Evolutionary conservation across 1,140 invertebrate species (phyloP).

Genomic region (Pseudachorutes palmiensis): DNA sequence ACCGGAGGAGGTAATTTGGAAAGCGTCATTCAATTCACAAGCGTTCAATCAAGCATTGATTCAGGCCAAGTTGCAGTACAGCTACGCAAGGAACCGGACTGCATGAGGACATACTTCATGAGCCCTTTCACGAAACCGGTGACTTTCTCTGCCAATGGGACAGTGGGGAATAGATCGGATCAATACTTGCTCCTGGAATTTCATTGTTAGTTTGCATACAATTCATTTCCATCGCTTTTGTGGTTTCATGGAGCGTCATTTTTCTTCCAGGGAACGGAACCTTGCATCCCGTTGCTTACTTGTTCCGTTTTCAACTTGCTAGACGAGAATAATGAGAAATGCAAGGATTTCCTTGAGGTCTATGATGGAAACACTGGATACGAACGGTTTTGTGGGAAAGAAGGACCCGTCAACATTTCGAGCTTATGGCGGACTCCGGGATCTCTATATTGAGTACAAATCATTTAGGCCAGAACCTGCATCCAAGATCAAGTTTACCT

Average conservation of each 20-base stretch:
- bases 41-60: background rate
- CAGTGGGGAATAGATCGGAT: slow-evolving; percentile 5
- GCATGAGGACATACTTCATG: slow-evolving; percentile 19
- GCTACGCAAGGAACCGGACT: background rate
- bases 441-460: slow-evolving; percentile 23
- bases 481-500: slow-evolving; percentile 15
- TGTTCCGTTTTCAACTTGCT: slow-evolving; percentile 19
- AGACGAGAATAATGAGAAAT: background rate
- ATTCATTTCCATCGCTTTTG: background rate
- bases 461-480: background rate
- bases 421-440: slow-evolving; percentile 21
- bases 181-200: slow-evolving; percentile 16
- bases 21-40: too few relatives aligned
- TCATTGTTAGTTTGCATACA: background rate
- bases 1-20: too few relatives aligned
- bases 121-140: slow-evolving; percentile 14
- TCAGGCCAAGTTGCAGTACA: background rate
- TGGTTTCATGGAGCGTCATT: background rate
- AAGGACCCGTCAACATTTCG: slow-evolving; percentile 13
- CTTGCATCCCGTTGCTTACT: slow-evolving; percentile 24
- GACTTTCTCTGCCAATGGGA: background rate
- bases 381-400: slow-evolving; percentile 19
- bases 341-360: slow-evolving; percentile 22
- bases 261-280: slow-evolving; percentile 27
- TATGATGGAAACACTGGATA: slow-evolving; percentile 25